Conservation (phyloP, 2,113 vertebrate genomes). For the Terrapene triunguis region DNA sequence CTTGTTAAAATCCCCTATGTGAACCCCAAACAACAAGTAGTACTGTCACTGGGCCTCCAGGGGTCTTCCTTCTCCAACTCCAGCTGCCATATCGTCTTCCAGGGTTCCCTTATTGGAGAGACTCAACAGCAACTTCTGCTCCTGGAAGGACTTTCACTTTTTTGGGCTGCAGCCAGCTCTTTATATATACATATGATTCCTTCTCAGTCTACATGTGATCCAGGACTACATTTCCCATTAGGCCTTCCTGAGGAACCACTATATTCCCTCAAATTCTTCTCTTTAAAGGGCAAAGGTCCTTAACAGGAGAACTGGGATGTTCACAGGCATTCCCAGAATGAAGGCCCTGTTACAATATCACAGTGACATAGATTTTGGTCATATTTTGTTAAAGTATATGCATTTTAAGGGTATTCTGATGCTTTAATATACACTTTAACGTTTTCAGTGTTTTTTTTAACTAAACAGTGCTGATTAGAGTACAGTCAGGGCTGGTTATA, state of each 20-base stretch:
- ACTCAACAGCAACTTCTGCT: background rate
- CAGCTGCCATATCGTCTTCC: background rate
- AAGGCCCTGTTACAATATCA: background rate
- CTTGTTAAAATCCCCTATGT: background rate
- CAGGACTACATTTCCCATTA: background rate
- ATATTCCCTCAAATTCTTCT: background rate
- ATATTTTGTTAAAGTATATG: too few species aligned
- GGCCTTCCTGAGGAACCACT: background rate
- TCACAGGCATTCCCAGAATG: background rate
- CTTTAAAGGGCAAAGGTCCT: background rate
- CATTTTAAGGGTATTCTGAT: too few species aligned
- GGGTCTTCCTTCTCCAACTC: background rate
- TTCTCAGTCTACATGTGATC: background rate
- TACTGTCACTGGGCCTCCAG: background rate
- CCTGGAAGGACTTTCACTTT: background rate
- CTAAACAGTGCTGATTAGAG: background rate
- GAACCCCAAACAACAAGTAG: background rate
- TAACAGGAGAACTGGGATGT: background rate
- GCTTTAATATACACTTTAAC: too few species aligned
- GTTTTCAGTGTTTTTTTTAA: background rate
- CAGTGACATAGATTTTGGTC: too few species aligned
- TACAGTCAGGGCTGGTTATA: background rate
- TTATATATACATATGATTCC: background rate
- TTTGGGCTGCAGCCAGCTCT: background rate
- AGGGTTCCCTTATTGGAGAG: background rate